These are phyloP conservation scores for Drosophila burlai DNA, from an alignment of 1,140 invertebrate genomes.

Conservation along the genomic window DNA sequence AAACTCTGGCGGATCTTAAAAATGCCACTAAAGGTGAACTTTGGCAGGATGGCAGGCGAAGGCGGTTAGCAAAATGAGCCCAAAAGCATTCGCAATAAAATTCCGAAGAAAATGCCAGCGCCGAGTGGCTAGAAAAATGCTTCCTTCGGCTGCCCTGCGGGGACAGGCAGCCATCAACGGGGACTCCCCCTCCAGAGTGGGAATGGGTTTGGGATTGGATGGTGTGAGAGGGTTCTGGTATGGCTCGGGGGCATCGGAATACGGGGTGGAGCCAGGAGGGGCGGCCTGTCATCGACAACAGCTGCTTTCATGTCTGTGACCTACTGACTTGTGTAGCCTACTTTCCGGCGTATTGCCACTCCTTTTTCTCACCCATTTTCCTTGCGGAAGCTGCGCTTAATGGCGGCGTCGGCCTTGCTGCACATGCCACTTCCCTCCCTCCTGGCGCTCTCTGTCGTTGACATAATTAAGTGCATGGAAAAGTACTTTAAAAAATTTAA, in stretches of 20 bases:
- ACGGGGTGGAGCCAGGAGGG: neutral
- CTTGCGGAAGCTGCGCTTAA: constrained; percentile 57
- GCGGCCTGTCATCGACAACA: constrained; percentile 59
- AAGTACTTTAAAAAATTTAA: constrained; percentile 76
- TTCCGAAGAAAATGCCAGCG: constrained; percentile 35
- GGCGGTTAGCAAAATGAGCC: constrained; percentile 43
- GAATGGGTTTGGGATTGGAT: neutral
- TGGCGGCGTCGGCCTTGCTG: constrained; percentile 39
- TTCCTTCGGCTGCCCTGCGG: constrained; percentile 30
- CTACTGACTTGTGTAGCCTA: constrained; percentile 75
- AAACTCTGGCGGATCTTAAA: constrained; percentile 19
- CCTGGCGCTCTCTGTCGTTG: constrained; percentile 37
- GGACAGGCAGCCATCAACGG: constrained; percentile 25
- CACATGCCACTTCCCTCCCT: neutral
- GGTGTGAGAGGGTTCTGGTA: constrained; percentile 5
- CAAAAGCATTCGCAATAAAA: constrained; percentile 41
- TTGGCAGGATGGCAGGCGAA: constrained; percentile 2
- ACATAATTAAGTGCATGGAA: constrained; percentile 78
- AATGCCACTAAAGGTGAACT: constrained; percentile 43
- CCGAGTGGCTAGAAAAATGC: constrained; percentile 39
- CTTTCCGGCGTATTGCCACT: constrained; percentile 57
- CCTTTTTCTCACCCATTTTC: constrained; percentile 17
- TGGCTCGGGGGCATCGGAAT: constrained; percentile 10
- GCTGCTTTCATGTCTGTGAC: constrained; percentile 72
- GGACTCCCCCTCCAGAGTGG: constrained; percentile 3